These are phyloP conservation scores for Acronicta leporina DNA, from an alignment of 2,888 invertebrate genomes.

Conservation along the genomic window DNA sequence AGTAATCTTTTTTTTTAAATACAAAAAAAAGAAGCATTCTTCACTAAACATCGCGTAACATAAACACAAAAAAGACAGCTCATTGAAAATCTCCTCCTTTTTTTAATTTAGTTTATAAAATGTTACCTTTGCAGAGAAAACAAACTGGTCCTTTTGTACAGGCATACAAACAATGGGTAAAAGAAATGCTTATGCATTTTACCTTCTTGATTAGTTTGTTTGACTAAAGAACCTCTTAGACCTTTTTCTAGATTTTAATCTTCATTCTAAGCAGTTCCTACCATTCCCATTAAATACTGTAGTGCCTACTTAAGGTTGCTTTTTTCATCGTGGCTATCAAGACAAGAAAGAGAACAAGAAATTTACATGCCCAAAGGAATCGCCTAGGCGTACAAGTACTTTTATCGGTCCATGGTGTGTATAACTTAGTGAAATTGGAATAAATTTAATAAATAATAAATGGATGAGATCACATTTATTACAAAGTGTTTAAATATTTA, in stretches of 20 bases:
- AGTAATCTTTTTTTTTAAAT: too few species aligned
- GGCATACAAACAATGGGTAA: constrained; percentile 2
- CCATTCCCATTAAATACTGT: constrained; percentile 7
- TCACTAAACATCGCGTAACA: too few species aligned
- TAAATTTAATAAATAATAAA: too few species aligned
- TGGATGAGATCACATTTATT: too few species aligned
- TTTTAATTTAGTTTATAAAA: too few species aligned
- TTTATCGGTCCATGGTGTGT: background rate
- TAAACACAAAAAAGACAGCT: too few species aligned
- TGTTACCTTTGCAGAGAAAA: background rate
- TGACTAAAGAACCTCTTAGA: constrained; percentile 8
- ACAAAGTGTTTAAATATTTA: too few species aligned
- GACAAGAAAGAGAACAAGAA: too few species aligned
- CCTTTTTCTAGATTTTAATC: constrained; percentile 12
- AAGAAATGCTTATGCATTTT: constrained; percentile 10
- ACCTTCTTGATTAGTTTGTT: constrained; percentile 26
- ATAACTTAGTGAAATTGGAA: too few species aligned
- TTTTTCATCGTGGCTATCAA: background rate
- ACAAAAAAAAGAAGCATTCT: too few species aligned
- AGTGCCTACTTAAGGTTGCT: background rate
- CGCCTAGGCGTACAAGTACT: background rate
- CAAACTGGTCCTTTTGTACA: constrained; percentile 4
- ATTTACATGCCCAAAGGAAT: constrained; percentile 15
- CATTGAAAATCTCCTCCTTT: too few species aligned
- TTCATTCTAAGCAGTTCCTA: constrained; percentile 1